Conservation (phyloP, 2,797 vertebrate species). For the Poecilia velifera region DNA sequence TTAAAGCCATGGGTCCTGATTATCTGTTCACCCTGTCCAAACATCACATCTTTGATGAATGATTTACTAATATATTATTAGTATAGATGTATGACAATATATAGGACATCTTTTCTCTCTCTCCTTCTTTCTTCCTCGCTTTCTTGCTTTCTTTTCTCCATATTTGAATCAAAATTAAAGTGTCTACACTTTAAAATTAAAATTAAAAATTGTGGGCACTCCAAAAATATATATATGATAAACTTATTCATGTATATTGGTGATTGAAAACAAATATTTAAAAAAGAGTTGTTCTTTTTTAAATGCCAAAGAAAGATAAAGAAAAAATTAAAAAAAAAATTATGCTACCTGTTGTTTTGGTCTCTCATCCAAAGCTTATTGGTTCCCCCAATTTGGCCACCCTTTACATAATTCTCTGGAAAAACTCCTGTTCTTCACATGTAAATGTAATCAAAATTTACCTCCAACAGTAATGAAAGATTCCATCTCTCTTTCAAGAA, state of each 20-base stretch:
- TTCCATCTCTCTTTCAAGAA: no score
- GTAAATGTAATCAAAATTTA: background rate
- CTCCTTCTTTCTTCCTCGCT: background rate
- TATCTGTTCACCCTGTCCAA: background rate
- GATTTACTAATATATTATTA: background rate
- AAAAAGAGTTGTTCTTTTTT: background rate
- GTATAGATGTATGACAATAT: no score
- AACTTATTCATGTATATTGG: background rate
- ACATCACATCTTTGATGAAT: background rate
- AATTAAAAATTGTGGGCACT: no score
- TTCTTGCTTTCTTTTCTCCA: background rate
- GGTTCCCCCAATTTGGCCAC: background rate
- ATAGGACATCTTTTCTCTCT: background rate
- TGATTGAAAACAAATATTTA: background rate
- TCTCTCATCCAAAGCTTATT: background rate
- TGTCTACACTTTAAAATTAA: background rate
- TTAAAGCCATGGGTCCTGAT: background rate
- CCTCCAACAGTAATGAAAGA: background rate
- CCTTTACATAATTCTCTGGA: background rate
- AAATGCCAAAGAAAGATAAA: background rate
- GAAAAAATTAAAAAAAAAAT: no score
- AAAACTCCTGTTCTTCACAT: background rate
- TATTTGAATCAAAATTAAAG: background rate
- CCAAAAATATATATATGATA: no score
- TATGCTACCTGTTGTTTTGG: no score